Percentiles rank a stretch among this genome's conserved stretches.
Evolutionary conservation across 2,888 invertebrate species (phyloP).

Genomic region (Drosophila eohydei): DNA sequence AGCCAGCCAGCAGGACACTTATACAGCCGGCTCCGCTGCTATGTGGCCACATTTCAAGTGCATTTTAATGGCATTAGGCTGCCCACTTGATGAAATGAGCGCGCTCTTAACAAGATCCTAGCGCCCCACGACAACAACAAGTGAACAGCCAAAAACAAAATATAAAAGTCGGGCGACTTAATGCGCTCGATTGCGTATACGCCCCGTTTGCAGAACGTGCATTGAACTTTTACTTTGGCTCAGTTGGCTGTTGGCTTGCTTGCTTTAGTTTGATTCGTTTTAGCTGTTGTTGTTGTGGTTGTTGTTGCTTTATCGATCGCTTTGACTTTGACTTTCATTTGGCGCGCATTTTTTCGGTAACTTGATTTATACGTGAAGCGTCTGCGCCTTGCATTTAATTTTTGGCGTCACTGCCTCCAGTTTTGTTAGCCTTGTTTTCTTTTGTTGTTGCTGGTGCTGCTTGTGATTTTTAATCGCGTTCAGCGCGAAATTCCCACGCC

Average conservation of each 20-base stretch:
- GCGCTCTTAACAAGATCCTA: conserved; percentile 82
- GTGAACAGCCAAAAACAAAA: conserved; percentile 14
- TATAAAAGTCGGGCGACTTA: conserved; percentile 48
- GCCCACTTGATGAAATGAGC: conserved; percentile 77
- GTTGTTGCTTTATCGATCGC: conserved; percentile 54
- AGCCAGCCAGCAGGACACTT: conserved; percentile 34
- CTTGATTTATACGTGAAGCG: conserved; percentile 60
- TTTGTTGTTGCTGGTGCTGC: neutral
- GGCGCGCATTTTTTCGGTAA: conserved; percentile 57
- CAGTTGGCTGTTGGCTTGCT: conserved; percentile 31
- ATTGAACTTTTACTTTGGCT: conserved; percentile 75
- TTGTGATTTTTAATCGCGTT: conserved; percentile 40
- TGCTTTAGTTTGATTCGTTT: conserved; percentile 75
- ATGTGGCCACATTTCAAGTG: conserved; percentile 62
- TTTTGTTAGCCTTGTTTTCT: conserved; percentile 29
- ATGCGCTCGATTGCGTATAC: conserved; percentile 79
- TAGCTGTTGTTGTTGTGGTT: conserved; percentile 11
- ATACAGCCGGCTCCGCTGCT: conserved; percentile 20
- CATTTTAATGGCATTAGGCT: conserved; percentile 82
- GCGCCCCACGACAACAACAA: conserved; percentile 59
- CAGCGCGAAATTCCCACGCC: conserved; percentile 68
- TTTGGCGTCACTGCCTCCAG: conserved; percentile 80
- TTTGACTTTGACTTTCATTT: conserved; percentile 66
- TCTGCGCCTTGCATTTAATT: conserved; percentile 68
- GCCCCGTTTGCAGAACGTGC: conserved; percentile 77